Base-by-base conservation (phyloP, 2,888 invertebrate species). In the Epistrophe eligans region DNA sequence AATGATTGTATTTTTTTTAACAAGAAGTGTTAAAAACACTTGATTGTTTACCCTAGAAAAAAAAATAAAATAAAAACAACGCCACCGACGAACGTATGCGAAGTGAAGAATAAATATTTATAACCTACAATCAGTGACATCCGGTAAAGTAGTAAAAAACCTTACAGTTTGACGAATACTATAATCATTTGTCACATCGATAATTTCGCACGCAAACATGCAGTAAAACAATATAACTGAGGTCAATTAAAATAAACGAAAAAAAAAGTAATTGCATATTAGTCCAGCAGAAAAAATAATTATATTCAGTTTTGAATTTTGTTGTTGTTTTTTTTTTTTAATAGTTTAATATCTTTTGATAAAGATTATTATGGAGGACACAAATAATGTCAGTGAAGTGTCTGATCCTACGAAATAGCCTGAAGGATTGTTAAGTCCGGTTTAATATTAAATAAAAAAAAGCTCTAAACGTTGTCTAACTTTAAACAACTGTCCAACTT, bases 121-220 rank as follows among this genome's bases (percentile, higher is more conserved):
- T 74, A 58, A 45, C 79, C 55, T 40, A 60, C 64, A 72, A 81
- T 72, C 55, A 77, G 55, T 70, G 55, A 81, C 77, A 85, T 85
- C 81, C 84, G 84, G 81, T 55, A 43, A 32, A 38, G 19, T 60
- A 55, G 40, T n/a, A 6, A 32, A n/a, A 45, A 48, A 72, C 52
- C n/a, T 67, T 45, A 64, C 4, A 62, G 64, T 60, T 48, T 40
- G n/a, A 35, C 32, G 55, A 52, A 32, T 19, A 32, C 77, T 60
- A 77, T 52, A 70, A 72, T 81, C 73, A 73, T 84, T 81, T 81
- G 80, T 84, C 84, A 71, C 76, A 79, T 73, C 64, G 35, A 72
- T 58, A 73, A 74, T 13, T 76, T 60, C 62, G 32, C 64, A 64
- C 28, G 70, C 70, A 70, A 81, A 50, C 62, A 0, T 70, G 70